Conservation (phyloP, 2,888 invertebrate species). For the Ligdia adustata region DNA sequence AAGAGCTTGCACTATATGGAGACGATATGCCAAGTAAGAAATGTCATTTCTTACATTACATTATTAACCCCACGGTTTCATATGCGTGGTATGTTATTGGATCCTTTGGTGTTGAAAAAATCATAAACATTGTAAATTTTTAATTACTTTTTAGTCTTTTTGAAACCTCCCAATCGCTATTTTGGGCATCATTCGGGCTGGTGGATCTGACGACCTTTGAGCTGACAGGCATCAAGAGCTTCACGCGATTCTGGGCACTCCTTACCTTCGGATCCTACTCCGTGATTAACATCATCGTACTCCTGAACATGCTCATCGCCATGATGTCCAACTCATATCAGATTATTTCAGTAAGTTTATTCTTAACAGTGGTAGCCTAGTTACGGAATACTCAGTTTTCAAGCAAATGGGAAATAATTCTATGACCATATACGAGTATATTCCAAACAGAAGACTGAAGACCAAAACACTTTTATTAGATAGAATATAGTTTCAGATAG, state of each 20-base stretch:
- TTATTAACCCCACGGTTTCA: too few relatives aligned
- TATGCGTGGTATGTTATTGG: too few relatives aligned
- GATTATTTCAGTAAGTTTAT: constrained; percentile 91
- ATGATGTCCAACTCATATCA: constrained; percentile 99
- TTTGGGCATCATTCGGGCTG: constrained; percentile 98
- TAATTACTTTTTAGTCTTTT: too few relatives aligned
- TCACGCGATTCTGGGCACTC: constrained; percentile 97
- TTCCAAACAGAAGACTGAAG: too few relatives aligned
- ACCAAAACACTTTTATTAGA: too few relatives aligned
- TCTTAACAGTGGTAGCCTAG: background rate
- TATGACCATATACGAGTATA: too few relatives aligned
- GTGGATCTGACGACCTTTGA: constrained; percentile 95
- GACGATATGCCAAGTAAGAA: constrained; percentile 93
- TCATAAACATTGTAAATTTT: too few relatives aligned
- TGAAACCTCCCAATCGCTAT: constrained; percentile 96
- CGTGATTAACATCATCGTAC: constrained; percentile 96
- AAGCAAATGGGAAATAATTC: too few relatives aligned
- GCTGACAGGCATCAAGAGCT: constrained; percentile 93
- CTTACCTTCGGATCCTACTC: constrained; percentile 98
- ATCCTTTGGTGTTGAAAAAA: too few relatives aligned
- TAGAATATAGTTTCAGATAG: too few relatives aligned
- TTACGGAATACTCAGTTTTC: too few relatives aligned
- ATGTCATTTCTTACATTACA: too few relatives aligned
- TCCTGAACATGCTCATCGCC: constrained; percentile 96
- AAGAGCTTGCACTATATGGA: constrained; percentile 93